These are phyloP conservation scores for Urophycis tenuis DNA, from an alignment of 2,797 vertebrate species.

Conservation along the genomic window DNA sequence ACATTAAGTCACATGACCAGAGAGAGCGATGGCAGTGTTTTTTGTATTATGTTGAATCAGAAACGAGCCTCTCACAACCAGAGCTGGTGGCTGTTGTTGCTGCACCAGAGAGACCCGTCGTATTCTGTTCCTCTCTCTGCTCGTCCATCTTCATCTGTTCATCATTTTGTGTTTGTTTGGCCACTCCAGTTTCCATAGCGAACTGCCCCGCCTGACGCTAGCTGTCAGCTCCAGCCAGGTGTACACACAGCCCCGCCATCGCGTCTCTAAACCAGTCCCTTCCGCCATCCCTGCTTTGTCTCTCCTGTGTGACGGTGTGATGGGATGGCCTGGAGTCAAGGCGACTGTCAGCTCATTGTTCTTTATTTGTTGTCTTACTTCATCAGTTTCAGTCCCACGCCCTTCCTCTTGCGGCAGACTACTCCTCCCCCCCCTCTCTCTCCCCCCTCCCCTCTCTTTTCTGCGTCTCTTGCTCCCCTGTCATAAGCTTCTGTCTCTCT, in stretches of 20 bases:
- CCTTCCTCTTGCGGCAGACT: background rate
- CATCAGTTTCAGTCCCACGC: too few relatives aligned
- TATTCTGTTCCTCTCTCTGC: slow-evolving; percentile 26
- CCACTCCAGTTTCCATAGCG: slow-evolving; percentile 29
- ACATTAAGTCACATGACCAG: too few relatives aligned
- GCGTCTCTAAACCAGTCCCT: slow-evolving; percentile 22
- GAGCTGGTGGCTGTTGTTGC: background rate
- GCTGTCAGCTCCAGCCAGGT: slow-evolving; percentile 15
- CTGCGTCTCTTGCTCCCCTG: background rate
- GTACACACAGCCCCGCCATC: slow-evolving; percentile 18
- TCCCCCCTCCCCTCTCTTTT: background rate
- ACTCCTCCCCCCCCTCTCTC: background rate
- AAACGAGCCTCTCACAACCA: too few relatives aligned
- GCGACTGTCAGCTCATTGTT: too few relatives aligned
- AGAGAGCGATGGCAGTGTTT: too few relatives aligned
- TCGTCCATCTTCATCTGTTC: slow-evolving; percentile 39
- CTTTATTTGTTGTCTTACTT: too few relatives aligned
- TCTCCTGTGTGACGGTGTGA: too few relatives aligned
- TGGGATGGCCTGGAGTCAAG: too few relatives aligned
- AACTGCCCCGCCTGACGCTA: background rate
- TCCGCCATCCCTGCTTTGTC: slow-evolving; percentile 3
- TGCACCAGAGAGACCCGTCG: background rate
- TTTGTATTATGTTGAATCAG: too few relatives aligned
- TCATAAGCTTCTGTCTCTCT: background rate
- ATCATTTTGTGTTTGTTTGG: slow-evolving; percentile 39